Conservation (phyloP, 2,113 vertebrate species). For the Chaenocephalus aceratus region DNA sequence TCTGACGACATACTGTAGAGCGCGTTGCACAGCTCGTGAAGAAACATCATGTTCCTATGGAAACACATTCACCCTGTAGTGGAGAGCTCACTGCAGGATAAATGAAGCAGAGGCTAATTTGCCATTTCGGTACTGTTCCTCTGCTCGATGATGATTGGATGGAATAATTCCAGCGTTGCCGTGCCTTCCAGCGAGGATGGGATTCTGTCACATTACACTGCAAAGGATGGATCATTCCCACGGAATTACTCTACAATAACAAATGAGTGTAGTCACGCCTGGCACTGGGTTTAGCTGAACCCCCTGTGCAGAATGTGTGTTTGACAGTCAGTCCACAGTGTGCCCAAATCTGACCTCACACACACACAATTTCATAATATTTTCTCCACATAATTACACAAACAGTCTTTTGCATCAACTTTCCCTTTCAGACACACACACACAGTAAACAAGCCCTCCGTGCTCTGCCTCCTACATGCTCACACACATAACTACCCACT, state of each 20-base stretch:
- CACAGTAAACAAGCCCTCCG: constrained; percentile 26
- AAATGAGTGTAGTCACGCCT: constrained; percentile 46
- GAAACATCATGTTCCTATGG: constrained; percentile 80
- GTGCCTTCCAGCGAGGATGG: constrained; percentile 52
- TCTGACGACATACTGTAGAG: constrained; percentile 20
- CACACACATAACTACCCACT: constrained; percentile 18
- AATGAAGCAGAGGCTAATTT: constrained; percentile 79
- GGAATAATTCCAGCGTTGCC: constrained; percentile 56
- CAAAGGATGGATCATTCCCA: constrained; percentile 47
- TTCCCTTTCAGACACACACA: constrained; percentile 12
- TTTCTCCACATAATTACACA: constrained; percentile 13
- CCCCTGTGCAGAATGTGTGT: constrained; percentile 49
- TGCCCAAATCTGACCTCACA: background rate
- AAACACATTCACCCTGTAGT: constrained; percentile 69
- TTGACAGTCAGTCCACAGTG: constrained; percentile 28
- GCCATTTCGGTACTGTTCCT: constrained; percentile 72
- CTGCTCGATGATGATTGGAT: constrained; percentile 71
- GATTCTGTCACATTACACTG: constrained; percentile 50
- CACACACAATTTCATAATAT: background rate
- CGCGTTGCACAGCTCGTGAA: constrained; percentile 42
- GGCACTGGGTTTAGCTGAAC: constrained; percentile 38
- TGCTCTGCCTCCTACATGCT: constrained; percentile 35
- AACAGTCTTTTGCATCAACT: constrained; percentile 32
- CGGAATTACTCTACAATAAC: constrained; percentile 53
- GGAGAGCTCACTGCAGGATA: constrained; percentile 70